Base-by-base conservation (phyloP, 2,113 vertebrate species). In the Ovibos moschatus region DNA sequence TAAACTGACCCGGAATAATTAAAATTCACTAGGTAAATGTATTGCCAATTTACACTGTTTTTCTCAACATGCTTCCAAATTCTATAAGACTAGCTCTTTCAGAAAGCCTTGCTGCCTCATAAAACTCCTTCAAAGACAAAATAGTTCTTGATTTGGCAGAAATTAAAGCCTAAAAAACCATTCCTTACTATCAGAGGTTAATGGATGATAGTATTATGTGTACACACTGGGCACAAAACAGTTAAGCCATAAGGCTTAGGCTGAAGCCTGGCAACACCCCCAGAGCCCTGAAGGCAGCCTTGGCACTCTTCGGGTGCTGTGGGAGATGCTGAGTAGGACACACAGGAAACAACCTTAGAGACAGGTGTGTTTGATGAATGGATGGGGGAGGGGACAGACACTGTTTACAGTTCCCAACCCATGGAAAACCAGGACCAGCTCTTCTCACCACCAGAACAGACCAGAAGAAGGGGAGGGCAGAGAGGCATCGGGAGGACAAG, bases 11-110 rank as follows among this genome's bases (percentile, higher is more conserved):
- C 3, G 19, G 36, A 93, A 94, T 57, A 83, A 76, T n/a, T 94
- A 79, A 95, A 97, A 94, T 92, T 84, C 81, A 92, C 47, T 88
- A 91, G 55, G 25, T 89, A 95, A 94, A 67, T 4, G 27, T 40
- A 88, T 76, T 89, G 58, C 62, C 86, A 94, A 79, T 43, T 88
- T 16, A 57, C 28, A 4, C 83, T 91, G 71, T 86, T 86, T 93
- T 95, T 50, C 67, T 95, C 67, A 95, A 40, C 15, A 86, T 45
- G 21, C 28, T 92, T 96, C 76, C 36, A 87, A 71, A 94, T 78
- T 90, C 55, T 57, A 0, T 87, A 90, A 83, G 11, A 45, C 7
- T 51, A 33, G 45, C 28, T 96, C 27, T 94, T 84, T 91, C 53
- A 58, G 55, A 92, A 97, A 92, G 60, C 16, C 89, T 30, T 43